A percentile compares a stretch with the other conserved stretches of the same genome.
These are phyloP conservation scores for Druon quercuslanigerum DNA, from an alignment of 1,140 invertebrate genomes.

Conservation along the genomic window DNA sequence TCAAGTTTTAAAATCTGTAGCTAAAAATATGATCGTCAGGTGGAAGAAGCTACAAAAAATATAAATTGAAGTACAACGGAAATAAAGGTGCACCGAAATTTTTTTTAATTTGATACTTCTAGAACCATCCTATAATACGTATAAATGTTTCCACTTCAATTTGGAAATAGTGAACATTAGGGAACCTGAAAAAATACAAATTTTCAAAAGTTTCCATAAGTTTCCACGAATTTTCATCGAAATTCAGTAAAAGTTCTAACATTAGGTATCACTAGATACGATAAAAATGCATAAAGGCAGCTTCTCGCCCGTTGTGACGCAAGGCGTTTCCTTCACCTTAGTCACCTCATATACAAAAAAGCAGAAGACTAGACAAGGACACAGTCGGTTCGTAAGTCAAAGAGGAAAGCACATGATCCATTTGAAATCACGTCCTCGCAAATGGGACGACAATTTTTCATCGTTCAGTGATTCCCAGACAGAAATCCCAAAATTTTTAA, in stretches of 20 bases:
- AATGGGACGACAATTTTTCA: background rate
- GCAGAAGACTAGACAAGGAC: constrained; percentile 21
- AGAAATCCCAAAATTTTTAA: background rate
- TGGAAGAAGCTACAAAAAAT: too few relatives aligned
- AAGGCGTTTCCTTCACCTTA: constrained; percentile 41
- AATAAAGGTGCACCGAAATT: too few relatives aligned
- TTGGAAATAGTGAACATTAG: too few relatives aligned
- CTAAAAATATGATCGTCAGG: too few relatives aligned
- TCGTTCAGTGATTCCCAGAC: background rate
- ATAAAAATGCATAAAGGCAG: constrained; percentile 10
- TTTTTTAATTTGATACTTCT: too few relatives aligned
- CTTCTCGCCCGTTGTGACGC: constrained; percentile 24
- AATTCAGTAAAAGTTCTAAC: background rate
- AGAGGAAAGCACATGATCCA: background rate
- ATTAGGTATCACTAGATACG: background rate
- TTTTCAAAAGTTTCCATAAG: too few relatives aligned
- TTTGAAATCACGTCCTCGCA: background rate
- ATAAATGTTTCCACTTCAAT: too few relatives aligned
- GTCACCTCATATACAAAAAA: constrained; percentile 24
- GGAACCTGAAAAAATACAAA: too few relatives aligned
- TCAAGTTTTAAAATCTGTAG: too few relatives aligned
- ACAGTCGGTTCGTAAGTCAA: background rate
- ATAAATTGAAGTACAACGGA: too few relatives aligned
- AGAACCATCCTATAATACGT: too few relatives aligned
- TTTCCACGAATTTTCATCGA: background rate